Conservation (phyloP, 2,797 vertebrate genomes). For the Lutjanus campechanus region DNA sequence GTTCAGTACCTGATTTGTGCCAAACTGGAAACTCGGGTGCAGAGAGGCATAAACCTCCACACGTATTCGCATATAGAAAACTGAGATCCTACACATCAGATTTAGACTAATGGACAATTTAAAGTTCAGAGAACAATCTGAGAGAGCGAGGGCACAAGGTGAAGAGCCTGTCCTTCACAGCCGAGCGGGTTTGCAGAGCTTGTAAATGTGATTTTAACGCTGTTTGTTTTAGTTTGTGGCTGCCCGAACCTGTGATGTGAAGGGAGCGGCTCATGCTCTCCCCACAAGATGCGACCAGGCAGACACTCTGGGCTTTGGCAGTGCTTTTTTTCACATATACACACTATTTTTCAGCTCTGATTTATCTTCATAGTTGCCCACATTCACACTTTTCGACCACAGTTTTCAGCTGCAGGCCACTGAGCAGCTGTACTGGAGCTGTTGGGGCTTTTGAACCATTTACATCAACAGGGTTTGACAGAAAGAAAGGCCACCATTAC, state of each 20-base stretch:
- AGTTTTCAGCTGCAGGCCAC: neutral
- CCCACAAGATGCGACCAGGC: neutral
- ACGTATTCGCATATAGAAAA: neutral
- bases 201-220: neutral
- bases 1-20: slow-evolving; percentile 1
- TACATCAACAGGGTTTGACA: neutral
- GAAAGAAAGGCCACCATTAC: neutral
- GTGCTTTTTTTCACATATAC: neutral
- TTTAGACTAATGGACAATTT: neutral
- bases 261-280: slow-evolving; percentile 13
- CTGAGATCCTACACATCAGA: neutral
- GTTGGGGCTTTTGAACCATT: neutral
- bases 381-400: slow-evolving; percentile 1
- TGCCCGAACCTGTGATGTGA: neutral
- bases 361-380: neutral
- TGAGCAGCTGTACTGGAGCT: neutral
- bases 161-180: no score
- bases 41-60: neutral
- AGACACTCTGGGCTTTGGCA: neutral
- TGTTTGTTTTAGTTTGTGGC: slow-evolving; percentile 18
- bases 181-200: neutral
- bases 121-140: neutral
- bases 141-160: neutral
- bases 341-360: neutral
- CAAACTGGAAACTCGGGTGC: neutral